A percentile compares a stretch with the other conserved stretches of the same genome.
Conservation (phyloP, 2,888 invertebrate species). For the Crocallis elinguaria region DNA sequence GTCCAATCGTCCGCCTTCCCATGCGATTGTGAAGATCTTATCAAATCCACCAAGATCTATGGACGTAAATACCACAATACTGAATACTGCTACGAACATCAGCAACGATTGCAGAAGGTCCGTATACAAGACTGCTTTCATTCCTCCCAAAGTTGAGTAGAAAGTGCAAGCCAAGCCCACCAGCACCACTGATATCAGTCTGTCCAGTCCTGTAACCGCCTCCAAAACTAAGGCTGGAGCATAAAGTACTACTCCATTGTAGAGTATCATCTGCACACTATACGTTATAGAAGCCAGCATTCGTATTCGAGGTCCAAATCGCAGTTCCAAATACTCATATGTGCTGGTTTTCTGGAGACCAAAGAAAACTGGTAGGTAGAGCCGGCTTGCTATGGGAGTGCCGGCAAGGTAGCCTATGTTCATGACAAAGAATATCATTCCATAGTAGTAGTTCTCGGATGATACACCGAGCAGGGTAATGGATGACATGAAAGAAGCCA, state of each 20-base stretch:
- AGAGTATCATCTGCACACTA: slow-evolving; percentile 94
- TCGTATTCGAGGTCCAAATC: slow-evolving; percentile 92
- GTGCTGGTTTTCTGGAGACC: slow-evolving; percentile 92
- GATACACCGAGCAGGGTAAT: slow-evolving; percentile 95
- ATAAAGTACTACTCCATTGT: slow-evolving; percentile 96
- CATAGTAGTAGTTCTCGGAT: slow-evolving; percentile 93
- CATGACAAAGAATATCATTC: slow-evolving; percentile 91
- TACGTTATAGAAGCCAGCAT: slow-evolving; percentile 93
- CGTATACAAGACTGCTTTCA: slow-evolving; percentile 95
- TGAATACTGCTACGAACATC: slow-evolving; percentile 93
- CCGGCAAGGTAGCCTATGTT: slow-evolving; percentile 91
- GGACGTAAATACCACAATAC: slow-evolving; percentile 90
- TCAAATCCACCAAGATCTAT: slow-evolving; percentile 88
- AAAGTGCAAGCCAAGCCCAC: slow-evolving; percentile 93
- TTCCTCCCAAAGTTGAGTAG: slow-evolving; percentile 94
- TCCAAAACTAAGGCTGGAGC: slow-evolving; percentile 96
- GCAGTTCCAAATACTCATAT: slow-evolving; percentile 95
- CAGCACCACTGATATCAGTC: slow-evolving; percentile 88
- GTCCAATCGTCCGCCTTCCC: slow-evolving; percentile 88
- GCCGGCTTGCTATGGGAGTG: slow-evolving; percentile 90
- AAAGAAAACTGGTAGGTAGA: slow-evolving; percentile 94
- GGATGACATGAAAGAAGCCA: slow-evolving; percentile 97
- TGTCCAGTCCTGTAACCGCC: slow-evolving; percentile 91
- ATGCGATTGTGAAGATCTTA: slow-evolving; percentile 89
- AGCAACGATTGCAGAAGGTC: slow-evolving; percentile 93